A percentile compares a stretch with the other conserved stretches of the same genome.
phyloP scores from a whole-genome alignment of 2,888 invertebrate species.

The Cephus nigrinus region DNA sequence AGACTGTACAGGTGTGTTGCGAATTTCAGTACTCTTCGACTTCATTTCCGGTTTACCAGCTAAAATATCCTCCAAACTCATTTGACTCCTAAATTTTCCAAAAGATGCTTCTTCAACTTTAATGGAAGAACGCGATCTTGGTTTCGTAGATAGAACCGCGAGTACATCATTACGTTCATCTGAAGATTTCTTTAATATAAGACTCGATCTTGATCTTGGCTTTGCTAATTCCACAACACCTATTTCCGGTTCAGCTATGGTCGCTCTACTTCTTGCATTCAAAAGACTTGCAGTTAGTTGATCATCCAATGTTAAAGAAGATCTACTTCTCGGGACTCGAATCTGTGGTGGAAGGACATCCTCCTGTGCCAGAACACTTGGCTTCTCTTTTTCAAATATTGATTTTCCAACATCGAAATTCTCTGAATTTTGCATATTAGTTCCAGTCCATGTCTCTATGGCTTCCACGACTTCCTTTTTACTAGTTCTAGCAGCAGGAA shows the following conservation, averaged over 20 bases:
- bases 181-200: conserved; percentile 27
- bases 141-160: conserved; percentile 55
- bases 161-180: conserved; percentile 49
- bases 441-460: not conserved
- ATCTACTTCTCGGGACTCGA: conserved; percentile 8
- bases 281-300: not conserved
- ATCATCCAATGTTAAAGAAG: not conserved
- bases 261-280: not conserved
- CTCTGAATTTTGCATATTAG: conserved; percentile 10
- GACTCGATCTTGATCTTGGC: conserved; percentile 15
- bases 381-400: not conserved
- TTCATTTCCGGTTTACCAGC: conserved; percentile 41
- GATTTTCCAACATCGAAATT: conserved; percentile 18
- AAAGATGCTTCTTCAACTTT: conserved; percentile 52
- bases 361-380: not conserved
- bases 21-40: not conserved
- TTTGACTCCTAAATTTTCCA: conserved; percentile 50
- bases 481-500: not conserved
- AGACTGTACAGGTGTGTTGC: not conserved
- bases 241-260: not conserved
- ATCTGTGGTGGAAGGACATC: not conserved
- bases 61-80: conserved; percentile 58
- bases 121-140: conserved; percentile 56
- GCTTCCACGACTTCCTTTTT: not conserved
- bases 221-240: not conserved